A percentile compares a stretch with the other conserved stretches of the same genome.
Conservation (phyloP, 2,888 invertebrate genomes). For the Pandemis heparana region DNA sequence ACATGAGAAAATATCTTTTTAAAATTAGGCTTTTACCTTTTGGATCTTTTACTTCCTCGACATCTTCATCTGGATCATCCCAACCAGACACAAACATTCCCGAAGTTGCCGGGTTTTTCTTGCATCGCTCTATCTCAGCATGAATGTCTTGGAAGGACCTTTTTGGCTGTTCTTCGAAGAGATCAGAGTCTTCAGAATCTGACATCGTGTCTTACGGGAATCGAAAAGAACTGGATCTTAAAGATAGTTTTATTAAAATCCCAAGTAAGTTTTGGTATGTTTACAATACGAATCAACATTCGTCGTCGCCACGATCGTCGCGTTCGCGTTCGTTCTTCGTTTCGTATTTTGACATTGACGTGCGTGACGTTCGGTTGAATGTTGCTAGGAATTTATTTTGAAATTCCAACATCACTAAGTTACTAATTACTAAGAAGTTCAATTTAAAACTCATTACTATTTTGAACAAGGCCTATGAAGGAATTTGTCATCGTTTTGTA, state of each 20-base stretch:
- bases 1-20: background rate
- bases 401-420: too few relatives aligned
- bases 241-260: background rate
- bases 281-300: too few relatives aligned
- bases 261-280: background rate
- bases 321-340: too few relatives aligned
- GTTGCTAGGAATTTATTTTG: too few relatives aligned
- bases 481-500: too few relatives aligned
- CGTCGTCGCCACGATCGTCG: too few relatives aligned
- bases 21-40: constrained; percentile 83
- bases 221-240: background rate
- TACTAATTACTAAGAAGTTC: too few relatives aligned
- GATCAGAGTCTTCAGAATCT: constrained; percentile 58
- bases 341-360: too few relatives aligned
- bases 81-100: constrained; percentile 93
- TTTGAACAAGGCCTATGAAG: too few relatives aligned
- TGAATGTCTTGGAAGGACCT: constrained; percentile 68
- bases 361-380: too few relatives aligned
- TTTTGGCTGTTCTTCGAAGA: constrained; percentile 46
- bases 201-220: constrained; percentile 41
- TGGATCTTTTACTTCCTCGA: constrained; percentile 89
- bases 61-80: constrained; percentile 91
- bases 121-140: constrained; percentile 72
- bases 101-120: constrained; percentile 74
- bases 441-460: too few relatives aligned